These are phyloP conservation scores for Poecile montanus DNA, from an alignment of 2,797 vertebrate species.

Conservation along the genomic window DNA sequence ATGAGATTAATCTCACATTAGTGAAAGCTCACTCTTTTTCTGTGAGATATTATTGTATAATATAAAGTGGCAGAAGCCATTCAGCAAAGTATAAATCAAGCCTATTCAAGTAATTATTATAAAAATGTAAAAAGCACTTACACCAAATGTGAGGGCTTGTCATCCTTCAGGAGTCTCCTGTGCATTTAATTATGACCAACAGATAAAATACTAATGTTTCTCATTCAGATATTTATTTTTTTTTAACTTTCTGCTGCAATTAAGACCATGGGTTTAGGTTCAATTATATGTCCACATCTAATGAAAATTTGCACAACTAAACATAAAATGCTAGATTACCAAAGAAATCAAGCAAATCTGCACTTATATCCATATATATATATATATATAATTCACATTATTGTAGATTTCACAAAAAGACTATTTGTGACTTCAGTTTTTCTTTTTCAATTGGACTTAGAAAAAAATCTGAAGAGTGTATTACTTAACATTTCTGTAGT, in stretches of 20 bases:
- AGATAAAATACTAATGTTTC: neutral
- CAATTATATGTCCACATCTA: neutral
- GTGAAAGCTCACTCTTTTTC: neutral
- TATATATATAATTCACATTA: fast-evolving
- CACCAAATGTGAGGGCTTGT: neutral
- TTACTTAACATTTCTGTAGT: neutral
- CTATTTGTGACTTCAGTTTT: neutral
- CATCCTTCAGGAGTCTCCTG: neutral
- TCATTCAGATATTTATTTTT: neutral
- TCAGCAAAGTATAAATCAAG: neutral
- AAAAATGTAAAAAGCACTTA: neutral
- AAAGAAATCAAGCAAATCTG: neutral
- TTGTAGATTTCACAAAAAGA: neutral
- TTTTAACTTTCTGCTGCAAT: neutral
- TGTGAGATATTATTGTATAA: neutral
- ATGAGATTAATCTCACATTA: neutral
- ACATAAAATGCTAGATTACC: neutral
- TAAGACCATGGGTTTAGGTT: neutral
- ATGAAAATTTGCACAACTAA: neutral
- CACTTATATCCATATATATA: neutral
- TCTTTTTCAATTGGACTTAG: neutral
- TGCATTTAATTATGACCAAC: neutral
- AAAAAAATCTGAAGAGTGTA: neutral
- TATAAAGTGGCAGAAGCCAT: neutral
- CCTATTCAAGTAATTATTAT: neutral